Evolutionary conservation across 2,113 vertebrate species (phyloP).

Genomic region (Oreotrochilus melanogaster): DNA sequence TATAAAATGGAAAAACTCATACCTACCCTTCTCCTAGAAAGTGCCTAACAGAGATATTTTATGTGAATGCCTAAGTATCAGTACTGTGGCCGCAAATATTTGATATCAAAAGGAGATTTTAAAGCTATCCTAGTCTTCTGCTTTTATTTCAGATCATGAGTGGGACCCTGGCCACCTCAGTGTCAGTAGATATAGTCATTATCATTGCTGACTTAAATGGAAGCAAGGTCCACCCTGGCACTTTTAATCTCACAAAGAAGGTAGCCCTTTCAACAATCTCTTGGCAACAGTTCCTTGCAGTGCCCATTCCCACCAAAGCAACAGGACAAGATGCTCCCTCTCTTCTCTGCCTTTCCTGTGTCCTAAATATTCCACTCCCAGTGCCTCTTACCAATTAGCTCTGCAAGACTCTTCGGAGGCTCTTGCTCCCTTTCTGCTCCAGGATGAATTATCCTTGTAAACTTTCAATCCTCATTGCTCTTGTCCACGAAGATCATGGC

Average conservation of each 20-base stretch:
- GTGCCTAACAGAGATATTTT: not conserved
- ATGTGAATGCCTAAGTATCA: not conserved
- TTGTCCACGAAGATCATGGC: slow-evolving; percentile 23
- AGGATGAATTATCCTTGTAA: slow-evolving; percentile 45
- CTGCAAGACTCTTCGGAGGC: slow-evolving; percentile 39
- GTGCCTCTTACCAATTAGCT: slow-evolving; percentile 49
- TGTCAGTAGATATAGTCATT: not conserved
- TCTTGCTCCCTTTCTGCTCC: slow-evolving; percentile 44
- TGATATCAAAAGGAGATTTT: not conserved
- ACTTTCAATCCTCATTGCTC: slow-evolving; percentile 33
- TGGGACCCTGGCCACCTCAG: not conserved
- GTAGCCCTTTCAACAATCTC: not conserved
- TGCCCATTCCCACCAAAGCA: not conserved
- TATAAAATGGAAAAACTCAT: not conserved
- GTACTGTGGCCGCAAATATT: not conserved
- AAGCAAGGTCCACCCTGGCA: not conserved
- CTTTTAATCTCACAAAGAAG: not conserved
- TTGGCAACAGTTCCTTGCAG: not conserved
- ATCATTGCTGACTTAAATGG: not conserved
- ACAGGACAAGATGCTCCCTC: not conserved
- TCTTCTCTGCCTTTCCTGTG: not conserved
- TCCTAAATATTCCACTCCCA: slow-evolving; percentile 52
- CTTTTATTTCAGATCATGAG: not conserved
- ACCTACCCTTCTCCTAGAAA: not conserved
- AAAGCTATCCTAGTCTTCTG: slow-evolving; percentile 4